Conservation (phyloP, 2,888 invertebrate species). For the Ophion ventricosus region DNA sequence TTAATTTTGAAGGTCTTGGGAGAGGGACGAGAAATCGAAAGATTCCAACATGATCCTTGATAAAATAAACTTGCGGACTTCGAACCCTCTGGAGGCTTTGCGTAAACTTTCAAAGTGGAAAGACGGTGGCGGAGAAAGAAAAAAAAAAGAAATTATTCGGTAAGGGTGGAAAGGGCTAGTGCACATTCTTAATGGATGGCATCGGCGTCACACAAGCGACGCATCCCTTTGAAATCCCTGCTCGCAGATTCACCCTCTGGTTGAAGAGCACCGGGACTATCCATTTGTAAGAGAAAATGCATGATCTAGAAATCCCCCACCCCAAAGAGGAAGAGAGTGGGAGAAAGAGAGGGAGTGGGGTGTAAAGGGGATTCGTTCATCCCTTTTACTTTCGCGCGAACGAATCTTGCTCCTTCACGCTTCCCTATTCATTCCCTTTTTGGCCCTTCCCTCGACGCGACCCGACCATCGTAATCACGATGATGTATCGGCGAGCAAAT, state of each 20-base stretch:
- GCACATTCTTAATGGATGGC: constrained; percentile 65
- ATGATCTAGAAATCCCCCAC: constrained; percentile 2
- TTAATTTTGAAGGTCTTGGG: background rate
- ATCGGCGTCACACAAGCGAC: constrained; percentile 63
- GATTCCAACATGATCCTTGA: constrained; percentile 8
- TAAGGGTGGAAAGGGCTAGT: constrained; percentile 2
- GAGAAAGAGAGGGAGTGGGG: background rate
- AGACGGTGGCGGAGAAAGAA: background rate
- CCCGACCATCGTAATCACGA: constrained; percentile 54
- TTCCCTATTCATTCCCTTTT: constrained; percentile 15
- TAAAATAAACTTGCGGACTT: background rate
- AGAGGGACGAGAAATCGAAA: background rate
- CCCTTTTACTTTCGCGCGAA: constrained; percentile 35
- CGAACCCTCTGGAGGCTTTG: background rate
- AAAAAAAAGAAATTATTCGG: constrained; percentile 7
- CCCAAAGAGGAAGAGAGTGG: background rate
- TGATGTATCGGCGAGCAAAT: constrained; percentile 65
- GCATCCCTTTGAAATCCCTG: constrained; percentile 69
- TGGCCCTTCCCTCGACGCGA: background rate
- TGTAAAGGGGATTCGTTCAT: constrained; percentile 8
- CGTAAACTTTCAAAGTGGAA: constrained; percentile 25
- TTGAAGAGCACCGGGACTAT: constrained; percentile 19
- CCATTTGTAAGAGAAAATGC: constrained; percentile 31
- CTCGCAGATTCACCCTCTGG: constrained; percentile 15
- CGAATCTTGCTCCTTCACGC: constrained; percentile 20